Base-by-base conservation (phyloP, 2,797 vertebrate species). In the Odontamblyopus rebecca region DNA sequence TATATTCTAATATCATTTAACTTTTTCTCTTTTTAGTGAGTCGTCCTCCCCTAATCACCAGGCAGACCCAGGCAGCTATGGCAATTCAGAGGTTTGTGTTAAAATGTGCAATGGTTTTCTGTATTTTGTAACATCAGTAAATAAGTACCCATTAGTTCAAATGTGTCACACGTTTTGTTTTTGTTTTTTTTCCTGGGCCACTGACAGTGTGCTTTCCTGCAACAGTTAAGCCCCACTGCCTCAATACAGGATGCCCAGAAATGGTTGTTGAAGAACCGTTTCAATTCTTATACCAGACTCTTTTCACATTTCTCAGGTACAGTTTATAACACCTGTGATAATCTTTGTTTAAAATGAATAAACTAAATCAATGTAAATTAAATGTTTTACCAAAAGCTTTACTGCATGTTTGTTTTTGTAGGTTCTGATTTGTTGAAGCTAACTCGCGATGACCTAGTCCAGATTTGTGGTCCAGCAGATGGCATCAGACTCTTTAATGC, bases 11-110 rank as follows among this genome's bases (percentile, higher is more conserved):
- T 23, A 3, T 53, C 16, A 67, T 38, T 66, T 7, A 60, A 35
- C 50, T 29, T 48, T 3, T 68, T 29, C 19, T 5, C 9, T 9
- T 73, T 32, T 1, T 66, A 99, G 97, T 89, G 97, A 97, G 88
- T 96, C 96, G 57, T 98, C 97, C 69, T 98, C 97, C 80, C 97
- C 97, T 78, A 98, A 97, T 92, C 97, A 98, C 90, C 96, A 98
- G 93, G 96, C 93, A 91, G 97, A 99, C 76, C 93, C 93, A 84
- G 89, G 84, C 77, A 89, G 88, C 90, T 95, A 92, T 72, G 85
- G 86, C 5, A 91, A 89, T 84, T 89, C 86, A 64, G 97, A 98
- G 91, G 97, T 98, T 61, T 91, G 95, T 94, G 54, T 72, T 60
- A 51, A 59, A 71, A 35, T 16, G 38, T n/a, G 11, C 9, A 64